Percentiles rank a stretch among this genome's conserved stretches.
phyloP scores from a whole-genome alignment of 2,888 invertebrate genomes.

The Zaprionus bogoriensis region DNA sequence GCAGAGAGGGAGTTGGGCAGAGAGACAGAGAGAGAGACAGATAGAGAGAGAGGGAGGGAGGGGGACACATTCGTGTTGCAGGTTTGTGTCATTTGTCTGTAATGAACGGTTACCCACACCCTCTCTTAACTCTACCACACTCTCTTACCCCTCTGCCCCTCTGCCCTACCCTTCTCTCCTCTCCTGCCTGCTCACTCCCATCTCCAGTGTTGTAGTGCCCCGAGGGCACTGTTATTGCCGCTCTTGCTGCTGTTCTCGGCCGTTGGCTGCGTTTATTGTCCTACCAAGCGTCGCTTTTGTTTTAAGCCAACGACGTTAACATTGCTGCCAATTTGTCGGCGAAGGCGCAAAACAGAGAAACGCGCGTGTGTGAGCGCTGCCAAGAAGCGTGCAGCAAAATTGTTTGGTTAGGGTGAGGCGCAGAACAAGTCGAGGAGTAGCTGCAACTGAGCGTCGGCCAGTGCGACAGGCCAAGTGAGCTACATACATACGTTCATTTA shows the following conservation, averaged over 20 bases:
- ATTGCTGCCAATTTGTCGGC: slow-evolving; percentile 65
- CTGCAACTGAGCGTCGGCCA: background rate
- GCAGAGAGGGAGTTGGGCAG: background rate
- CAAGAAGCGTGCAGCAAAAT: slow-evolving; percentile 49
- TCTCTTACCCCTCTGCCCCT: slow-evolving; percentile 3
- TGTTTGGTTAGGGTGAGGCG: slow-evolving; percentile 29
- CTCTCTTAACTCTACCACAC: background rate
- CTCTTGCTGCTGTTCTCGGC: slow-evolving; percentile 32
- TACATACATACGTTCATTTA: background rate
- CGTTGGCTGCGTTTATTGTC: slow-evolving; percentile 50
- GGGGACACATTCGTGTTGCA: slow-evolving; percentile 29
- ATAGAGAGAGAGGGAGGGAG: slow-evolving; percentile 2
- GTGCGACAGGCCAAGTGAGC: background rate
- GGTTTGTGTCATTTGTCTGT: slow-evolving; percentile 64
- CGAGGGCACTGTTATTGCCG: too few relatives aligned
- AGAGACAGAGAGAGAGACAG: background rate
- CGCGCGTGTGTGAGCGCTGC: slow-evolving; percentile 22
- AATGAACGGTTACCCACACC: slow-evolving; percentile 61
- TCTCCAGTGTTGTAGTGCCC: background rate
- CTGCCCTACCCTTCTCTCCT: background rate
- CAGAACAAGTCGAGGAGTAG: too few relatives aligned
- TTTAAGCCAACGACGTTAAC: slow-evolving; percentile 66
- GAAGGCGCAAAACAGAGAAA: slow-evolving; percentile 54
- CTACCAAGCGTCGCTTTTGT: slow-evolving; percentile 67
- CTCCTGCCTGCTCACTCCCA: background rate